Percentiles rank a stretch among this genome's conserved stretches.
phyloP scores from a whole-genome alignment of 2,888 invertebrate species.

The Drepana falcataria region DNA sequence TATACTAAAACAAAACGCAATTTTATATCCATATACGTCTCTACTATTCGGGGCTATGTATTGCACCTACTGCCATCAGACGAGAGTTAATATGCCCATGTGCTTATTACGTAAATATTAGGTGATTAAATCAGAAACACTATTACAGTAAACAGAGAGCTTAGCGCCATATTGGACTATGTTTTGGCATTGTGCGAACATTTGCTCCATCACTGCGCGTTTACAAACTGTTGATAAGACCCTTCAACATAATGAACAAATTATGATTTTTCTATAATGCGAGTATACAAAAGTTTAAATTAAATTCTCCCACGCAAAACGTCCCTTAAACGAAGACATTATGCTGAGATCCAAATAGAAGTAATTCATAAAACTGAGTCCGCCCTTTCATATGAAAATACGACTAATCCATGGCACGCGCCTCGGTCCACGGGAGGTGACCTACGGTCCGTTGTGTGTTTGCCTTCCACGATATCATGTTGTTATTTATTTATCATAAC shows the following conservation, averaged over 20 bases:
- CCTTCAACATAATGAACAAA: conserved; percentile 43
- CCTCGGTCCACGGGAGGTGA: conserved; percentile 52
- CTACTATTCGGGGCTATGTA: no score
- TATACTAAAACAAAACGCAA: neutral
- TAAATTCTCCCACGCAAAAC: conserved; percentile 72
- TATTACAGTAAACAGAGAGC: no score
- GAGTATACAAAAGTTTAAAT: conserved; percentile 68
- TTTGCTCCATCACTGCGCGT: conserved; percentile 29
- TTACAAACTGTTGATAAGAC: conserved; percentile 51
- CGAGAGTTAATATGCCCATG: no score
- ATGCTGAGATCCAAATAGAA: conserved; percentile 55
- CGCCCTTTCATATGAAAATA: conserved; percentile 76
- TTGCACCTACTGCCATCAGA: no score
- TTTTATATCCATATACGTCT: no score
- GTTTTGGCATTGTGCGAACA: conserved; percentile 18
- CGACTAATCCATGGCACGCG: conserved; percentile 72
- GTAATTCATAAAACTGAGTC: conserved; percentile 71
- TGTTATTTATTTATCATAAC: conserved; percentile 68
- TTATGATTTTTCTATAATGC: conserved; percentile 49
- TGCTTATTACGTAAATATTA: no score
- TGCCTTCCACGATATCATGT: conserved; percentile 52
- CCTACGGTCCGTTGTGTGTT: conserved; percentile 52
- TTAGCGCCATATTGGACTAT: neutral
- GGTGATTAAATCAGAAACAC: no score
- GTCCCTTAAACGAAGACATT: conserved; percentile 63